These are phyloP conservation scores for Oncopodura yosiiana DNA, from an alignment of 1,140 invertebrate species.

Conservation along the genomic window DNA sequence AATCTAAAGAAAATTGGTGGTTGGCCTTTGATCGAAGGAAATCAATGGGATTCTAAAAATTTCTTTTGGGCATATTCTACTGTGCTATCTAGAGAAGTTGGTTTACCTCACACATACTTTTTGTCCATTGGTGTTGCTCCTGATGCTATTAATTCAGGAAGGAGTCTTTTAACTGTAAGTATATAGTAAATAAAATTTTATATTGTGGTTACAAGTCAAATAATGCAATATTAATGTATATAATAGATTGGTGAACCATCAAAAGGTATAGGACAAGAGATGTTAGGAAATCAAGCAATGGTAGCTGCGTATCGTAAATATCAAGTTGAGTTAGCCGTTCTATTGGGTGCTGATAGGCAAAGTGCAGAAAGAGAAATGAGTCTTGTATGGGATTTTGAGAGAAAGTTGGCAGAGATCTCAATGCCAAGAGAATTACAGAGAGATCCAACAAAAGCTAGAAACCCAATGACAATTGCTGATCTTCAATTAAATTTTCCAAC, in stretches of 20 bases:
- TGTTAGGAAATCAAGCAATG: slow-evolving; percentile 36
- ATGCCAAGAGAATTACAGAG: neutral
- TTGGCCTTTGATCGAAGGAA: slow-evolving; percentile 41
- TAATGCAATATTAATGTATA: neutral
- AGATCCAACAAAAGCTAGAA: neutral
- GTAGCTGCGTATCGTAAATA: slow-evolving; percentile 38
- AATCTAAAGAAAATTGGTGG: slow-evolving; percentile 40
- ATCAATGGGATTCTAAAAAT: slow-evolving; percentile 36
- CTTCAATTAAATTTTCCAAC: neutral
- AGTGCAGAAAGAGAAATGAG: slow-evolving; percentile 40
- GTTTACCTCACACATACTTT: slow-evolving; percentile 39
- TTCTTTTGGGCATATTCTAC: slow-evolving; percentile 39
- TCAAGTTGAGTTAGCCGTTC: slow-evolving; percentile 41
- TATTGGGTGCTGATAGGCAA: slow-evolving; percentile 41
- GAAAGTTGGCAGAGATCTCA: slow-evolving; percentile 39
- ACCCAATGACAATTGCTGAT: slow-evolving; percentile 15
- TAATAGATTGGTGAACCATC: slow-evolving; percentile 44
- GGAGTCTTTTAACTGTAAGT: slow-evolving; percentile 35
- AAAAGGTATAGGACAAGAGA: slow-evolving; percentile 43
- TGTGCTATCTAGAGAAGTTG: slow-evolving; percentile 35
- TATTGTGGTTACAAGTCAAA: neutral
- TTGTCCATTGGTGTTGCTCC: slow-evolving; percentile 40
- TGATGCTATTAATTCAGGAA: slow-evolving; percentile 37
- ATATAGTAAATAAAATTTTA: neutral
- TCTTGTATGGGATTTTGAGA: slow-evolving; percentile 47